phyloP scores from a whole-genome alignment of 2,888 invertebrate species.

The Pasiphila rectangulata region DNA sequence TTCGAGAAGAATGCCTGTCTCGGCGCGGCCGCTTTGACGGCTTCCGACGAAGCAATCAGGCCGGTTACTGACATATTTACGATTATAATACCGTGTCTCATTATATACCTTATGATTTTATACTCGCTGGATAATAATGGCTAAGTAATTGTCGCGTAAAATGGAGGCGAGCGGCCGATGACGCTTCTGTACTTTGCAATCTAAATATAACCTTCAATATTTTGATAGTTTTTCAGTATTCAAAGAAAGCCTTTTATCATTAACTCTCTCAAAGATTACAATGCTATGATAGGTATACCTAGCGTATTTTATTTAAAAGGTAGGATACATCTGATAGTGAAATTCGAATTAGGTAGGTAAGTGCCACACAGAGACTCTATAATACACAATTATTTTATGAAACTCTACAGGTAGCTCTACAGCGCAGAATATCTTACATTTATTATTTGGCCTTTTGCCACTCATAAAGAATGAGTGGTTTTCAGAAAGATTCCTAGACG shows the following conservation, averaged over 20 bases:
- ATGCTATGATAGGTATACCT: too few species aligned
- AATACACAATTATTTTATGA: too few species aligned
- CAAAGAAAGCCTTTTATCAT: too few species aligned
- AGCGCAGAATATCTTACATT: not conserved
- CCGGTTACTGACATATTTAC: conserved; percentile 79
- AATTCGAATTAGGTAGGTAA: too few species aligned
- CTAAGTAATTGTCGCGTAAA: conserved; percentile 69
- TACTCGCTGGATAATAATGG: conserved; percentile 68
- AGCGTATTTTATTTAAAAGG: too few species aligned
- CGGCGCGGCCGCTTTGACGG: conserved; percentile 75
- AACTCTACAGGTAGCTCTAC: conserved; percentile 10
- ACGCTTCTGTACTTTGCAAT: conserved; percentile 22
- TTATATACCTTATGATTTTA: conserved; percentile 78
- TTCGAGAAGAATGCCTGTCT: conserved; percentile 67
- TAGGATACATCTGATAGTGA: too few species aligned
- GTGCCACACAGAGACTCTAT: too few species aligned
- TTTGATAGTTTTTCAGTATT: too few species aligned
- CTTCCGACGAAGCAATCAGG: conserved; percentile 79
- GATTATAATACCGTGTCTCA: conserved; percentile 78
- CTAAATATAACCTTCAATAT: conserved; percentile 16
- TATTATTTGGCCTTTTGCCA: conserved; percentile 20
- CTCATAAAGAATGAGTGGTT: conserved; percentile 10
- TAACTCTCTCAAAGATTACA: too few species aligned
- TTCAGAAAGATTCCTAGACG: conserved; percentile 22
- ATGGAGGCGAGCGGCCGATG: conserved; percentile 37